Evolutionary conservation across 2,888 invertebrate species (phyloP).

Genomic region (Nomada lathburiana): DNA sequence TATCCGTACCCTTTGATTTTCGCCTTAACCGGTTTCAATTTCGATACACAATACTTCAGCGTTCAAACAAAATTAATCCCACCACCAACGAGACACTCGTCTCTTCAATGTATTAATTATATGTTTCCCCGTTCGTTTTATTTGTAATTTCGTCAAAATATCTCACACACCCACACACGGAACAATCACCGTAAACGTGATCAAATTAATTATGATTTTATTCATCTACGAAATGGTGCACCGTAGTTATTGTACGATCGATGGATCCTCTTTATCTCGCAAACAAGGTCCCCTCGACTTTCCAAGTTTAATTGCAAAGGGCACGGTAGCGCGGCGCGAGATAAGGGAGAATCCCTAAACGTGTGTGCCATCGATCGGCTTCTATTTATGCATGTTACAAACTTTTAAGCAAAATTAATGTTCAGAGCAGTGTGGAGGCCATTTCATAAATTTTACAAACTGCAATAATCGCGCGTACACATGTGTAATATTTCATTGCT

Average conservation of each 20-base stretch:
- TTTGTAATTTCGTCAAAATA: background rate
- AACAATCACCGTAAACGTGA: background rate
- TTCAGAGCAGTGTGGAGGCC: conserved; percentile 67
- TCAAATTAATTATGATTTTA: conserved; percentile 27
- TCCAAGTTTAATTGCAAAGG: conserved; percentile 1
- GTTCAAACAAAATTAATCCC: background rate
- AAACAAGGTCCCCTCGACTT: conserved; percentile 13
- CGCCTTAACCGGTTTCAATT: background rate
- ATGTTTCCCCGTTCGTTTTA: background rate
- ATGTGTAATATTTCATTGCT: conserved; percentile 29
- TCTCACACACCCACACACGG: no score
- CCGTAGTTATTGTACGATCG: conserved; percentile 55
- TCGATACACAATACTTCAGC: background rate
- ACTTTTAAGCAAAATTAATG: conserved; percentile 71
- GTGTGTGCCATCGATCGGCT: conserved; percentile 49
- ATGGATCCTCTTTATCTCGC: conserved; percentile 55
- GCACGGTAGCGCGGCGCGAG: conserved; percentile 13
- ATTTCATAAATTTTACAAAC: conserved; percentile 59
- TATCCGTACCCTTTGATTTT: background rate
- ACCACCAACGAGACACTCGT: background rate
- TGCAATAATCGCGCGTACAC: conserved; percentile 58
- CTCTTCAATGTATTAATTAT: conserved; percentile 1
- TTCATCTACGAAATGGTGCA: conserved; percentile 57
- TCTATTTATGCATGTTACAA: conserved; percentile 68
- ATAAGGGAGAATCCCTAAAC: conserved; percentile 36